Evolutionary conservation across 1,140 invertebrate species (phyloP), one percentile per base, ranked within the genome.

Genomic region (Palaemon carinicauda): DNA sequence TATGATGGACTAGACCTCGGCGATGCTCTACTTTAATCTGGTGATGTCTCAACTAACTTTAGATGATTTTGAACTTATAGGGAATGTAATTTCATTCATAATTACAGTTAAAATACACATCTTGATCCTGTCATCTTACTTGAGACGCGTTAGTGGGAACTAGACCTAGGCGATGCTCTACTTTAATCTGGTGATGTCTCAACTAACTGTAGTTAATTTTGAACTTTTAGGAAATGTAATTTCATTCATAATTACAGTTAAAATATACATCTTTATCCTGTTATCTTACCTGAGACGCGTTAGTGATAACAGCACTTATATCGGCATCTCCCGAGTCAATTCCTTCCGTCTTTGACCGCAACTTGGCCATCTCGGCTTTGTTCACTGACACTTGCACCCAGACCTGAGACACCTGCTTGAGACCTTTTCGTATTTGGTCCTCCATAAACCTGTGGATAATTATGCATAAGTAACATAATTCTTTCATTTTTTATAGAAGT

Each of bases 341-440:
- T n/a, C 56, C 24, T 31, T 83, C 82, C 17, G 53, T 17, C 4
- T 56, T 52, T 1, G 29, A 21, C 29, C 33, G 41, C 7, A 75
- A n/a, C 33, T 83, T 83, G 71, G 50, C 19, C 52, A 83, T 21
- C 12, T 83, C 69, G 10, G n/a, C 29, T n/a, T 52, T 74, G 2
- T 75, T 27, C 3, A 83, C 27, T 29, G 73, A 24, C 52, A 83
- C 82, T 21, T 83, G 52, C 29, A 83, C 82, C 71, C 71, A 83
- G 52, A 77, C 73, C 71, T 77, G 82, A 10, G 82, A 83, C 52
- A 41, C 73, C 73, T 83, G 82, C 73, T 41, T 75, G 29, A 83
- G 73, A 14, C 73, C n/a, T 5, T 10, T 52, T 21, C 73, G 82
- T 31, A 83, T 19, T 53, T 83, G 82, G 19, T 83, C 82, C 33